Base-by-base conservation (phyloP, 2,113 vertebrate species). In the Vireo altiloquus region DNA sequence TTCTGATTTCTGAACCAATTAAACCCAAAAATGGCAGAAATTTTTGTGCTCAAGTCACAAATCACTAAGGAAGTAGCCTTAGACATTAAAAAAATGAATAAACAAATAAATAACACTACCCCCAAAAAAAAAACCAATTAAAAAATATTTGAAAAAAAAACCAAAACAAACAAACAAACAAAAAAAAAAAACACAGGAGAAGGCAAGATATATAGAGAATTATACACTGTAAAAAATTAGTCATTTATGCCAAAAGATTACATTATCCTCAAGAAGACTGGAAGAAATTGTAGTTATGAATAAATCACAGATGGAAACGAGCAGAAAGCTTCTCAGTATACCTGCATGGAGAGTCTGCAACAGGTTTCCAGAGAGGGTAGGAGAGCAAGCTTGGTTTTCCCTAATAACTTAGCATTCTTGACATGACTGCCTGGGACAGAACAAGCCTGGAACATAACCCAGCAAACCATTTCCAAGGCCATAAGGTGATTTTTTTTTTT, bases 121-220 rank as follows among this genome's bases (percentile, higher is more conserved):
- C 20, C 3, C 11, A 60, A 39, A 15, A n/a, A 22, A 11, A 3
- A 25, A 22, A 22, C n/a, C n/a, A n/a, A n/a, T n/a, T n/a, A n/a
- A n/a, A n/a, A n/a, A n/a, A n/a, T n/a, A n/a, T n/a, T n/a, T n/a
- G n/a, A n/a, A n/a, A n/a, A n/a, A n/a, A n/a, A n/a, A n/a, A n/a
- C n/a, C n/a, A n/a, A n/a, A n/a, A n/a, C n/a, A n/a, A n/a, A n/a
- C n/a, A n/a, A n/a, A n/a, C n/a, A n/a, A n/a, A n/a, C n/a, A n/a
- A n/a, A n/a, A n/a, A n/a, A 22, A 11, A 3, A 25, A 22, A 22
- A 39, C 23, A 2, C 2, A 31, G 2, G n/a, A 63, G 7, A 68
- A 80, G 1, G 5, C 50, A 65, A 83, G 4, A 13, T 49, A 39
- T 8, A 22, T 37, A 42, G 10, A 75, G 28, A 79, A n/a, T 7